Evolutionary conservation across 2,797 vertebrate genomes (phyloP).

Genomic region (Gastrophryne carolinensis): DNA sequence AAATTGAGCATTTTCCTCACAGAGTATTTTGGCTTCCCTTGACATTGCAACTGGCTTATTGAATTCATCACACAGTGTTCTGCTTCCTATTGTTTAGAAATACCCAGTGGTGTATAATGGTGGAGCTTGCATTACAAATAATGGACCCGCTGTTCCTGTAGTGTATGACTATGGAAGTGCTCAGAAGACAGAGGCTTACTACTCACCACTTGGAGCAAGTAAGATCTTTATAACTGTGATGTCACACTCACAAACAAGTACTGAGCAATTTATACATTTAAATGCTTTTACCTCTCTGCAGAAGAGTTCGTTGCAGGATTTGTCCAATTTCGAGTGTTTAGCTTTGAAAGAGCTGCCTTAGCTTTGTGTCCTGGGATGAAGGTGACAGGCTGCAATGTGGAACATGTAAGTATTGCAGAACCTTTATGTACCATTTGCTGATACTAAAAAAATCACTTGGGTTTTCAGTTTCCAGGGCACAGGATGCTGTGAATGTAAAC

Average conservation of each 20-base stretch:
- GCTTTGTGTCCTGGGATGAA: slow-evolving; percentile 70
- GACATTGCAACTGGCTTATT: no score
- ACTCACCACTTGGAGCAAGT: slow-evolving; percentile 10
- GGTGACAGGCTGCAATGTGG: slow-evolving; percentile 62
- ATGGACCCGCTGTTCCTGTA: slow-evolving; percentile 11
- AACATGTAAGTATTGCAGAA: slow-evolving; percentile 60
- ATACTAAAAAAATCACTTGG: no score
- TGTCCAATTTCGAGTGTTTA: slow-evolving; percentile 70
- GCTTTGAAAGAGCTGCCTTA: slow-evolving; percentile 60
- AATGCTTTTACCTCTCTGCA: slow-evolving; percentile 37
- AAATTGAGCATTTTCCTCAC: no score
- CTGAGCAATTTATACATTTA: background rate
- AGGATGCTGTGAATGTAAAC: no score
- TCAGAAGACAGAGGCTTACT: background rate
- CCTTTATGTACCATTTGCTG: no score
- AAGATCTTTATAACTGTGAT: no score
- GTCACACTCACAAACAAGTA: no score
- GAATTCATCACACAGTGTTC: no score
- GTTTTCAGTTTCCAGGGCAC: no score
- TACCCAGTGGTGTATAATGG: background rate
- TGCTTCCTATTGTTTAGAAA: no score
- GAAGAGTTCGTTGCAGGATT: slow-evolving; percentile 62
- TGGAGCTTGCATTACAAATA: background rate
- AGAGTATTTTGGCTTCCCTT: no score
- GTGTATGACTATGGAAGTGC: slow-evolving; percentile 8